Base-by-base conservation (phyloP, 1,140 invertebrate genomes). In the Odontomachus brunneus region DNA sequence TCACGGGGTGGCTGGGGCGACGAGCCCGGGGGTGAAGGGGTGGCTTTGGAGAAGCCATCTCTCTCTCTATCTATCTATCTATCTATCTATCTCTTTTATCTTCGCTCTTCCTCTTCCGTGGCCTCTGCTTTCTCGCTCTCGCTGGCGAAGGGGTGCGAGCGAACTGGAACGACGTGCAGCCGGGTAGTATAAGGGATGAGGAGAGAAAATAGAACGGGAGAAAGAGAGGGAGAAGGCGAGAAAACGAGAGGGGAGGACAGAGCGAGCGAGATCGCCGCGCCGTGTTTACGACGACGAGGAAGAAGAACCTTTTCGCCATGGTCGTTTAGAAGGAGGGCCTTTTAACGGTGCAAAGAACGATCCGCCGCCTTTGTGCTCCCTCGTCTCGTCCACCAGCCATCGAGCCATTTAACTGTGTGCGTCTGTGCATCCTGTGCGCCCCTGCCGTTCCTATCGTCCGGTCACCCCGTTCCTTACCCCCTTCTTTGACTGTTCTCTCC, bases 261-360 rank as follows among this genome's bases (percentile, higher is more conserved):
- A n/a, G 67, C 15, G 48, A 67, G 65, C 7, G 33, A 62, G 66
- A 49, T 71, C 66, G 55, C 49, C 51, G 49, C 49, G 33, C 63
- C 51, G 38, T 80, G 75, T 80, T 80, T 80, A 71, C 53, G 63
- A 80, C 75, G 38, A 57, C 33, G 59, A 75, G 26, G 76, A 82
- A 49, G 78, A 81, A 59, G 67, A 74, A 73, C 65, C 62, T 86
- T 86, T 85, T 85, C 75, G 71, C 51, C 57, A 66, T 65, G 66
- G 19, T 84, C 75, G 83, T 74, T 82, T 76, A 82, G 48, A 63
- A 62, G 80, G 72, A 53, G 59, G 59, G 59, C 75, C 67, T 57
- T 86, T 85, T 86, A 85, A 71, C 38, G 49, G 67, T 59, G 80
- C 60, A 86, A 85, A 85, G 75, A 85, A 86, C 83, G 84, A 82